Base-by-base conservation (phyloP, 2,113 vertebrate species). In the Esox niger region DNA sequence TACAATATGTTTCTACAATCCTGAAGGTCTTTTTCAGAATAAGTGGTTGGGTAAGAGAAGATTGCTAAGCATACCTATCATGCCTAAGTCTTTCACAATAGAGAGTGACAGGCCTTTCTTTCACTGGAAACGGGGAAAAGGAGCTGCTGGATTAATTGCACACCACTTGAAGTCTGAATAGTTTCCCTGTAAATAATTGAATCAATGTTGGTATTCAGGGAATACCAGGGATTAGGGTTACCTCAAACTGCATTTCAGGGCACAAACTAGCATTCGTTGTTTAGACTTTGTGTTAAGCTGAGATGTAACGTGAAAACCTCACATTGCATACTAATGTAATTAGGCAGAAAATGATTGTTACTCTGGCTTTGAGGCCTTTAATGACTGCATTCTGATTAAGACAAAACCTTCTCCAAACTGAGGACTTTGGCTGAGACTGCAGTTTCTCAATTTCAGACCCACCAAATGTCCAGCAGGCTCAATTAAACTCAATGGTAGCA, bases 281-380 rank as follows among this genome's bases (percentile, higher is more conserved):
- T 27, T 59, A 11, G 23, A 8, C 20, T 58, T 9, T 32, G 21
- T 69, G 35, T n/a, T 43, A 65, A 21, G 46, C 20, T 17, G 26
- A 29, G 25, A 10, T 29, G 23, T 1, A 2, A 10, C n/a, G 2
- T 10, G 31, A 66, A 25, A 66, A 32, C 49, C 29, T 23, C 13
- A 46, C 43, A 29, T 43, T 43, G 20, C 25, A 25, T 13, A 8
- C 3, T 23, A 29, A 49, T 0, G 3, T 68, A 23, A 43, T 10
- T 31, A 27, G 27, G 33, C 17, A 33, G 15, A 58, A 67, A 57
- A 67, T 35, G 26, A 5, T 4, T 27, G 20, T 10, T 58, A 27
- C 31, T 67, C 15, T 63, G 13, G 61, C 31, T 62, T 62, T 62
- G 60, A 38, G 60, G 60, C 61, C 21, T 46, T 33, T 46, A 63